phyloP scores from a whole-genome alignment of 2,888 invertebrate species.

The Tetrapedia diversipes region DNA sequence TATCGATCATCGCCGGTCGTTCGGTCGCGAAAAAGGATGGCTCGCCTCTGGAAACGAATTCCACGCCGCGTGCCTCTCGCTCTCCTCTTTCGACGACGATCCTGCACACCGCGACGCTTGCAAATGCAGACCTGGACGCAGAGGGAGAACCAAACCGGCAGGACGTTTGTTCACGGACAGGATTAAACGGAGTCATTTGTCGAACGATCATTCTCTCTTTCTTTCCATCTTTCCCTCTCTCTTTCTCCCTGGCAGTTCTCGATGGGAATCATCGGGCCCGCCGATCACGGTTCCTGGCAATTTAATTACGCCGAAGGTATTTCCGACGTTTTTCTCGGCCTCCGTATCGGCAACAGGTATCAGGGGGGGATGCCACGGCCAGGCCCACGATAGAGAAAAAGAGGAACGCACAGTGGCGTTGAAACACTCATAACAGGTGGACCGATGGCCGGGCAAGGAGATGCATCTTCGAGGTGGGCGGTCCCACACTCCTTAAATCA shows the following conservation, averaged over 20 bases:
- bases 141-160: too few species aligned
- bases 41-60: conserved; percentile 65
- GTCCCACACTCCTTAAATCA: conserved; percentile 83
- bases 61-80: conserved; percentile 43
- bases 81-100: conserved; percentile 29
- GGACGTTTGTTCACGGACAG: background rate
- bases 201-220: background rate
- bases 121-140: too few species aligned
- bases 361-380: background rate
- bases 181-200: background rate
- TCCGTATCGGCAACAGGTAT: conserved; percentile 33
- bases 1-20: conserved; percentile 69
- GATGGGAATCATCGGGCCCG: background rate
- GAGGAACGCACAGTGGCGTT: conserved; percentile 69
- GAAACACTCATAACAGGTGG: conserved; percentile 76
- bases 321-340: conserved; percentile 34
- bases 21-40: conserved; percentile 58
- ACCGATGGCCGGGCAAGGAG: conserved; percentile 69
- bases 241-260: too few species aligned
- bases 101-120: too few species aligned
- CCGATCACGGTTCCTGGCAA: conserved; percentile 23
- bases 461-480: conserved; percentile 80
- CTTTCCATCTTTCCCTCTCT: background rate
- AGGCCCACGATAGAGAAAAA: background rate
- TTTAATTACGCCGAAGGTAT: conserved; percentile 47